Base-by-base conservation (phyloP, 2,888 invertebrate species). In the Prosopocoilus inquinatus region DNA sequence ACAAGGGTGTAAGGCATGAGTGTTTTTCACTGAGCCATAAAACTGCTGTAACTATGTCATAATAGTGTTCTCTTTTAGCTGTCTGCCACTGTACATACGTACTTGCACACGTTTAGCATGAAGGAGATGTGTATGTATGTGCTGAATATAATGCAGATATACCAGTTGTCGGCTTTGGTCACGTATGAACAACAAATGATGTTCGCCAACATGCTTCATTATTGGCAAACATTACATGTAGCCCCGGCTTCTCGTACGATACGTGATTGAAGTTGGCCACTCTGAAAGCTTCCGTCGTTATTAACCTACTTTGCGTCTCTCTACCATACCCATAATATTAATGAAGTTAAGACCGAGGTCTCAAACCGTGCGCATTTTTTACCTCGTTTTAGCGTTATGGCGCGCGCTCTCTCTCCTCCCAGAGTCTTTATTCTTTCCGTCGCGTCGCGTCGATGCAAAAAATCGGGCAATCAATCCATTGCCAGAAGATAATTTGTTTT, bases 161-260 rank as follows among this genome's bases (percentile, higher is more conserved):
- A 15, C 34, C 43, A 47, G 55, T 55, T 51, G 50, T 46, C 41
- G 33, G 50, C 45, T 48, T 49, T 57, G 50, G 54, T 58, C 58
- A 58, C 58, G 58, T 58, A 51, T 55, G 55, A 47, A 52, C 54
- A 57, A 57, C 58, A 58, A 58, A 61, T 63, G 57, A 60, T 58
- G 59, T 51, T 52, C 53, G 55, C 57, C 53, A 50, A 59, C 58
- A 55, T 57, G 57, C 58, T 63, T 63, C 63, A 61, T 63, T 61
- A 63, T 63, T 59, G 61, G 60, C 58, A 58, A 61, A 55, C 58
- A 57, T 61, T 60, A 57, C 57, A 55, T 51, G 52, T 47, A 47
- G 50, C 55, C 36, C 39, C 41, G 48, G 45, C 53, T 28, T 39
- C 47, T 53, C 51, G 46, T 57, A 52, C 55, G 52, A 56, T 55